Evolutionary conservation across 2,113 vertebrate species (phyloP), one percentile per base, ranked within the genome.

Genomic region (Zosterops hypoxanthus): DNA sequence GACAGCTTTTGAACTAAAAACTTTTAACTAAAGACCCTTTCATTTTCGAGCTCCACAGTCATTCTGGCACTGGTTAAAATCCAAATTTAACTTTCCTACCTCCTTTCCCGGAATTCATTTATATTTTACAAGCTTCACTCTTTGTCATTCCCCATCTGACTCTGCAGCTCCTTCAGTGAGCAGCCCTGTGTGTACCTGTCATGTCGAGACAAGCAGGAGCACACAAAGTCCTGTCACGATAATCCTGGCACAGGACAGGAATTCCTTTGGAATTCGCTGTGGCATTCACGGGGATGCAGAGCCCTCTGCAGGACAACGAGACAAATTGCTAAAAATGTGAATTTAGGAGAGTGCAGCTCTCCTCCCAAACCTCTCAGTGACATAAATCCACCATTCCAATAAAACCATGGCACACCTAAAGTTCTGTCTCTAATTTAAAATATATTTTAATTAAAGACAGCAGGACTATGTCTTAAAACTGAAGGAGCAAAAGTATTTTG

Each of bases 231-330:
- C 57, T 61, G 70, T n/a, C 77, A 49, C 2, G 11, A 87, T 42
- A 55, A 72, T 49, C 68, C 78, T 1, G 46, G 78, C 39, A 22
- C 7, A 50, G 65, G 44, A 46, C 36, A 41, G 1, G 1, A 84
- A 41, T 55, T 64, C 50, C 55, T 80, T 12, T 9, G 50, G 63
- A 7, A 44, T 53, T 18, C 76, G 29, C 25, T 4, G 12, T 0
- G 9, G 42, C 82, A 96, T 95, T 47, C 18, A 41, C 13, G 75
- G 60, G 82, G 68, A 28, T 42, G 71, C 85, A 92, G 93, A 86
- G 86, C 93, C 96, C 96, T 97, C 96, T 96, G 88, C 93, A 93
- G 96, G 95, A 41, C 4, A 6, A 42, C 0, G 11, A 21, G 47
- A 22, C 24, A 88, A 90, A 95, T 6, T 52, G 63, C 82, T 55